Percentiles rank a stretch among this genome's conserved stretches.
phyloP scores from a whole-genome alignment of 2,888 invertebrate genomes.

The Cactoblastis cactorum region DNA sequence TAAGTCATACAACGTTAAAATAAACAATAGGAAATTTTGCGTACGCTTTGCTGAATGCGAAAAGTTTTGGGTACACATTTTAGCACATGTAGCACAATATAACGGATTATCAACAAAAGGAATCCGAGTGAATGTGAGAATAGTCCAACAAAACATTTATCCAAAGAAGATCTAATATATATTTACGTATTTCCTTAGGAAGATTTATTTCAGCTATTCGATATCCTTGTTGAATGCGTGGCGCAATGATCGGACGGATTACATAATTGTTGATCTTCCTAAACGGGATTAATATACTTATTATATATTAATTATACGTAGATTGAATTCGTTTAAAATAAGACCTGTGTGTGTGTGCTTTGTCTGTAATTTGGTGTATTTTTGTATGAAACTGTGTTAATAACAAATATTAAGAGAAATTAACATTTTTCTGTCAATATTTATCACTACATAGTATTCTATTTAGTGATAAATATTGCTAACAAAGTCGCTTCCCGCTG shows the following conservation, averaged over 20 bases:
- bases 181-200: not conserved
- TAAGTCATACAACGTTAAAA: not conserved
- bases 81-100: constrained; percentile 12
- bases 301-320: too few species aligned
- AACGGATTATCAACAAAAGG: constrained; percentile 15
- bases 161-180: too few species aligned
- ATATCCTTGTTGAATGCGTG: not conserved
- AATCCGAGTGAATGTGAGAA: constrained; percentile 18
- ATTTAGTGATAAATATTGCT: too few species aligned
- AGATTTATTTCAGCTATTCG: constrained; percentile 12
- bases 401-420: too few species aligned
- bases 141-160: constrained; percentile 13
- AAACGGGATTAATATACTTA: too few species aligned
- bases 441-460: too few species aligned
- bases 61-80: constrained; percentile 13
- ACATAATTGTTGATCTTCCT: not conserved
- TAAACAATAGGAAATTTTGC: constrained; percentile 1
- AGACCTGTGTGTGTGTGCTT: too few species aligned
- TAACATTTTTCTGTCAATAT: too few species aligned
- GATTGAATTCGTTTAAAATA: too few species aligned
- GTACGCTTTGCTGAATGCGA: constrained; percentile 6
- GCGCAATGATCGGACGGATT: not conserved
- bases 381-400: too few species aligned
- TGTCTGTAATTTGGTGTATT: too few species aligned
- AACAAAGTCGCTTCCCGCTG: too few species aligned